A percentile compares a stretch with the other conserved stretches of the same genome.
Evolutionary conservation across 2,888 invertebrate genomes (phyloP).

Genomic region (Frankliniella intonsa): DNA sequence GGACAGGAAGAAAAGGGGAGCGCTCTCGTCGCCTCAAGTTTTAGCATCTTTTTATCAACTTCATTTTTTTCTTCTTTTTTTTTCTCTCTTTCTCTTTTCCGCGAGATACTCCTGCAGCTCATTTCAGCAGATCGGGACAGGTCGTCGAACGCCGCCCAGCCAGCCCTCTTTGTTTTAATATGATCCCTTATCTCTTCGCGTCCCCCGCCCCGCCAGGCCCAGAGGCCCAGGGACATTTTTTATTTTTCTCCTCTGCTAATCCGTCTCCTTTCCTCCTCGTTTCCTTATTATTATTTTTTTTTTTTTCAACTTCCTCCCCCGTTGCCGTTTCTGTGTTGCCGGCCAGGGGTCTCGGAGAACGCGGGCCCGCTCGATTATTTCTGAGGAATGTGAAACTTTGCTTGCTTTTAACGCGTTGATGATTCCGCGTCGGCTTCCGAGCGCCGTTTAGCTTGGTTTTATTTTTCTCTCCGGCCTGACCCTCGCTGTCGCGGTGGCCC

Average conservation of each 20-base stretch:
- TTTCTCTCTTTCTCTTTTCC: background rate
- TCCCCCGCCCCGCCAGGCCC: background rate
- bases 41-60: background rate
- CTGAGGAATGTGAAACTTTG: slow-evolving; percentile 12
- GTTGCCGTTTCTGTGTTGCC: background rate
- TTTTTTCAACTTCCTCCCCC: slow-evolving; percentile 10
- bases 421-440: background rate
- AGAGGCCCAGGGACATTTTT: background rate
- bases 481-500: background rate
- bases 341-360: background rate
- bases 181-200: slow-evolving; percentile 29
- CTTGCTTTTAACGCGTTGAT: slow-evolving; percentile 11
- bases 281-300: background rate
- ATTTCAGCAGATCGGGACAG: slow-evolving; percentile 26
- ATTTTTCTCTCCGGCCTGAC: background rate
- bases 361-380: background rate
- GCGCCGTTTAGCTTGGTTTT: background rate
- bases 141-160: background rate
- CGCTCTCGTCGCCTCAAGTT: too few relatives aligned
- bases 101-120: background rate
- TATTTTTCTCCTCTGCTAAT: slow-evolving; percentile 4
- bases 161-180: slow-evolving; percentile 4
- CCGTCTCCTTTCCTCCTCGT: background rate
- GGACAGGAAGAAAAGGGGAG: too few relatives aligned
- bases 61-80: slow-evolving; percentile 28